Evolutionary conservation across 2,888 invertebrate genomes (phyloP).

Genomic region (Amitus sp.): DNA sequence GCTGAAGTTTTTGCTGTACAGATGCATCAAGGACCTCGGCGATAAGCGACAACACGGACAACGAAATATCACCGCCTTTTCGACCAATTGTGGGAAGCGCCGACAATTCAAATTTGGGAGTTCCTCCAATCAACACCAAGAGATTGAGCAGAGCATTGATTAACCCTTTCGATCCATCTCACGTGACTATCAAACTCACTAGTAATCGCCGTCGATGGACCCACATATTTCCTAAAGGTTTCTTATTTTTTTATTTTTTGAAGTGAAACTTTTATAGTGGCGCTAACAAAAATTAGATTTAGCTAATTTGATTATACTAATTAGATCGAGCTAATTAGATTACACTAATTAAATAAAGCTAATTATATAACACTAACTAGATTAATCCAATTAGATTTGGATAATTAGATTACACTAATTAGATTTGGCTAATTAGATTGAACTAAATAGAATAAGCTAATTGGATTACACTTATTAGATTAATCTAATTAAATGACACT

Average conservation of each 20-base stretch:
- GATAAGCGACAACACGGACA: constrained; percentile 63
- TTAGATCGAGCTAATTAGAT: too few species aligned
- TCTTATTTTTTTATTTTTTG: constrained; percentile 15
- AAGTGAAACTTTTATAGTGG: too few species aligned
- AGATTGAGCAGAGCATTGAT: constrained; percentile 88
- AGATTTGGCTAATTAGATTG: too few species aligned
- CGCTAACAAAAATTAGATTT: too few species aligned
- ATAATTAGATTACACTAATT: too few species aligned
- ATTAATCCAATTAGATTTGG: too few species aligned
- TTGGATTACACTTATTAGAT: too few species aligned
- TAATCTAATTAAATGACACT: too few species aligned
- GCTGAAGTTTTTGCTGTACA: constrained; percentile 12
- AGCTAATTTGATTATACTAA: too few species aligned
- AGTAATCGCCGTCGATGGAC: constrained; percentile 97
- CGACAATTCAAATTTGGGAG: constrained; percentile 66
- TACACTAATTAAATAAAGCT: too few species aligned
- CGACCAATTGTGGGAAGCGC: constrained; percentile 70
- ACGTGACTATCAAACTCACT: constrained; percentile 94
- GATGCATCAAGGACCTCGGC: constrained; percentile 50
- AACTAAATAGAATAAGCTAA: too few species aligned
- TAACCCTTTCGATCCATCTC: constrained; percentile 98
- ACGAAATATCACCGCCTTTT: constrained; percentile 68
- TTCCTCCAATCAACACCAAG: constrained; percentile 57
- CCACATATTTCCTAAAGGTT: constrained; percentile 95
- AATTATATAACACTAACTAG: background rate